Base-by-base conservation (phyloP, 2,797 vertebrate species). In the Eupleurogrammus muticus region DNA sequence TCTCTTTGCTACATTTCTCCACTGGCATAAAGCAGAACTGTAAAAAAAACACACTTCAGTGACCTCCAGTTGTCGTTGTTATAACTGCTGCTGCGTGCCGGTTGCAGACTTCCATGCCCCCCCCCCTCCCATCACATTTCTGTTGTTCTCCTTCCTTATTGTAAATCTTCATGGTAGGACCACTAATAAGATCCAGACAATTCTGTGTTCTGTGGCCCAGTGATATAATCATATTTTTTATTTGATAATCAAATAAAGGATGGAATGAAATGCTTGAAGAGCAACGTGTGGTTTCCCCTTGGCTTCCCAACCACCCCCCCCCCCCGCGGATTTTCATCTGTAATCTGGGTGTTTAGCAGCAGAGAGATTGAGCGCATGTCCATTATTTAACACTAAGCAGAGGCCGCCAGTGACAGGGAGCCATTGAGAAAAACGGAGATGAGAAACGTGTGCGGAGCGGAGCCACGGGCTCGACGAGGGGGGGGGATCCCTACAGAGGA, bases 231-330 rank as follows among this genome's bases (percentile, higher is more conserved):
- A 85, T 85, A 89, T 89, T 91, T n/a, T 92, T 92, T 88, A 93
- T 92, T 90, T 90, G 90, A 92, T 92, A 92, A 93, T 93, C 87
- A 86, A 90, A 91, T 92, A 90, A 92, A 88, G 85, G 90, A 81
- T 74, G 85, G 89, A 91, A 88, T 90, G 83, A 92, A 90, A 90
- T 90, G 75, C 73, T 86, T 71, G 82, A 77, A 82, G 81, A 83
- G 82, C 79, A 61, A 84, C 85, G 90, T 92, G 90, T 20, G 89
- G 90, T 92, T 90, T 90, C 57, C 73, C 73, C 49, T 76, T 67
- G 70, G 73, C 68, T 67, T 65, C 47, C 21, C 35, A n/a, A n/a
- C n/a, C n/a, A n/a, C 50, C 46, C 58, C 61, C 49, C 19, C 35
- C 17, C 75, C 20, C 83, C 84, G 89, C 87, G 84, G 83, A 85